phyloP scores from a whole-genome alignment of 53 echinoderm and acorn worm genomes.

The Astropecten irregularis region DNA sequence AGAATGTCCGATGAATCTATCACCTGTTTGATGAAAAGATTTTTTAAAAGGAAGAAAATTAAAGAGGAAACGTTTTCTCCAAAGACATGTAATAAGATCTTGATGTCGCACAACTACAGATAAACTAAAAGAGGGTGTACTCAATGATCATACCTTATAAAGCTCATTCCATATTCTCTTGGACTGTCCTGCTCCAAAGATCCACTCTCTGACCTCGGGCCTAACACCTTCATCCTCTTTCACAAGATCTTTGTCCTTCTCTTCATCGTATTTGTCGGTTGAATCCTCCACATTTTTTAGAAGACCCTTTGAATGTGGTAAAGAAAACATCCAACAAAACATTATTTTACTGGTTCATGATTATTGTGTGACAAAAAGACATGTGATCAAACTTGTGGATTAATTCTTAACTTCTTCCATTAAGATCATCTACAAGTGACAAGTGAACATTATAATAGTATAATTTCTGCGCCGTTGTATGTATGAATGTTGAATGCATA shows the following conservation, averaged over 20 bases:
- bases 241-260: conserved; percentile 91
- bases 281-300: conserved; percentile 76
- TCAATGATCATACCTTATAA: conserved; percentile 67
- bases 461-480: too few relatives aligned
- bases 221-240: conserved; percentile 76
- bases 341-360: neutral
- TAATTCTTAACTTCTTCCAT: too few relatives aligned
- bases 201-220: conserved; percentile 80
- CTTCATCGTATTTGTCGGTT: conserved; percentile 78
- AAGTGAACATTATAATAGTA: too few relatives aligned
- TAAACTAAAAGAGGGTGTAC: too few relatives aligned
- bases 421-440: too few relatives aligned
- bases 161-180: conserved; percentile 96
- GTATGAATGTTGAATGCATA: too few relatives aligned
- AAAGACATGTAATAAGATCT: too few relatives aligned
- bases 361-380: neutral
- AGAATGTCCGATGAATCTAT: conserved; percentile 95
- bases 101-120: too few relatives aligned
- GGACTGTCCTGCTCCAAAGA: conserved; percentile 91
- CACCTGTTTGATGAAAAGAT: conserved; percentile 83
- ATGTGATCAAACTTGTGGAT: too few relatives aligned
- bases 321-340: neutral
- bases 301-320: conserved; percentile 70
- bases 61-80: neutral
- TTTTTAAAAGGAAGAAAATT: neutral